Percentiles rank a stretch among this genome's conserved stretches.
Conservation (phyloP, 2,888 invertebrate genomes). For the Cephus runcator region DNA sequence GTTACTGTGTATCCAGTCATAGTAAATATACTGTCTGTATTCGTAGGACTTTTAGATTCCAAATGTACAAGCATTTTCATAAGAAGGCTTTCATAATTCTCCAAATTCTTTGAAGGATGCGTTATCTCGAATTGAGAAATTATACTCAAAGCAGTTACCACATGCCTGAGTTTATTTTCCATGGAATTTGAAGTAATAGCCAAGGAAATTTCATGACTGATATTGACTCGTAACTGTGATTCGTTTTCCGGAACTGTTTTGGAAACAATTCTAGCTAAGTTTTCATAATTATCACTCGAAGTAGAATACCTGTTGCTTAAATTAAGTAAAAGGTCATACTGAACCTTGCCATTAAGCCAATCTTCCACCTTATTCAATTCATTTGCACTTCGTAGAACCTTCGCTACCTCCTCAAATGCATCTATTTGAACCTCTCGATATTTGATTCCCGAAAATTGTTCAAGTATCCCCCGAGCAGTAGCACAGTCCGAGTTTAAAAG, state of each 20-base stretch:
- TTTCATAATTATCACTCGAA: conserved; percentile 30
- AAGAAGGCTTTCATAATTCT: conserved; percentile 28
- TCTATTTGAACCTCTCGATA: conserved; percentile 45
- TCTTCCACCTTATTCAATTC: conserved; percentile 28
- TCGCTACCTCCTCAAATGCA: conserved; percentile 38
- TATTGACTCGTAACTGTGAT: conserved; percentile 29
- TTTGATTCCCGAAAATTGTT: conserved; percentile 39
- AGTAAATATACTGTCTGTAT: conserved; percentile 41
- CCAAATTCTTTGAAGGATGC: conserved; percentile 21
- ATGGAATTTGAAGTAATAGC: conserved; percentile 35
- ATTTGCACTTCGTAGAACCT: conserved; percentile 19
- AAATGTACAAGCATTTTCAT: conserved; percentile 40
- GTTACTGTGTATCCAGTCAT: conserved; percentile 29
- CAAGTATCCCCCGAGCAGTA: conserved; percentile 36
- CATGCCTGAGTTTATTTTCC: conserved; percentile 40
- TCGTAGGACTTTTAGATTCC: conserved; percentile 34
- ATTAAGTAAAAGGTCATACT: conserved; percentile 35
- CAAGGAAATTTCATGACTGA: conserved; percentile 48
- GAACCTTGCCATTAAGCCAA: conserved; percentile 40
- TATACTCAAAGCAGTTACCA: conserved; percentile 40
- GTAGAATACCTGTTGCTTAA: conserved; percentile 31
- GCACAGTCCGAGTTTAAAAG: conserved; percentile 36
- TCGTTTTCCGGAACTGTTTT: conserved; percentile 23
- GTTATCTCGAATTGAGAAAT: conserved; percentile 44
- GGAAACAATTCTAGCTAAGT: conserved; percentile 32